Evolutionary conservation across 2,797 vertebrate genomes (phyloP).

Genomic region (Pteropus rufus): DNA sequence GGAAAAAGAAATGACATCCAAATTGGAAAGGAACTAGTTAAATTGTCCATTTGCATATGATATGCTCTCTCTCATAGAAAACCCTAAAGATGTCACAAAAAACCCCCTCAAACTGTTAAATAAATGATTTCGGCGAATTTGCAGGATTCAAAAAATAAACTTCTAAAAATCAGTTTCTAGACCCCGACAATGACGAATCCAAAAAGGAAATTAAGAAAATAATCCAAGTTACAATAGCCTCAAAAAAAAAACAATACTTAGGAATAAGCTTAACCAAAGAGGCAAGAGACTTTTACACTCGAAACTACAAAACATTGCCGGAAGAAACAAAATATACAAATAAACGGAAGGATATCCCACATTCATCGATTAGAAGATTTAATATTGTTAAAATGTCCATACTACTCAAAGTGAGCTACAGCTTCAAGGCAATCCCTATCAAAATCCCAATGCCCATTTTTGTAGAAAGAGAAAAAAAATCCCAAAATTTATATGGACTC

Average conservation of each 20-base stretch:
- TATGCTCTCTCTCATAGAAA: not conserved
- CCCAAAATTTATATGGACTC: not conserved
- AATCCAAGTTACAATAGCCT: not conserved
- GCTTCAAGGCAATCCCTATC: not conserved
- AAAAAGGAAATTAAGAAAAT: not conserved
- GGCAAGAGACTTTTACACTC: not conserved
- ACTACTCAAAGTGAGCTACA: not conserved
- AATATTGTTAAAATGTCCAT: not conserved
- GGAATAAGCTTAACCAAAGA: not conserved
- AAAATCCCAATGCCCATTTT: not conserved
- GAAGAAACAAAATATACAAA: not conserved
- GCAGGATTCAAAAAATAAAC: not conserved
- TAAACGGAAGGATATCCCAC: not conserved
- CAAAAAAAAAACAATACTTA: not conserved
- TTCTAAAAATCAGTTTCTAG: not conserved
- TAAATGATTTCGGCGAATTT: not conserved
- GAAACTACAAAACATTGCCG: not conserved
- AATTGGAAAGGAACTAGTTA: not conserved
- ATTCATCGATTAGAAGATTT: not conserved
- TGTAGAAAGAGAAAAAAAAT: not conserved
- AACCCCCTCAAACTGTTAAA: not conserved
- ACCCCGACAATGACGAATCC: not conserved
- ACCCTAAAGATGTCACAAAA: not conserved
- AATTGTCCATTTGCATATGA: not conserved
- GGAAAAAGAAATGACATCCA: not conserved